Evolutionary conservation across 2,797 vertebrate species (phyloP).

Genomic region (Simalia tracyae): DNA sequence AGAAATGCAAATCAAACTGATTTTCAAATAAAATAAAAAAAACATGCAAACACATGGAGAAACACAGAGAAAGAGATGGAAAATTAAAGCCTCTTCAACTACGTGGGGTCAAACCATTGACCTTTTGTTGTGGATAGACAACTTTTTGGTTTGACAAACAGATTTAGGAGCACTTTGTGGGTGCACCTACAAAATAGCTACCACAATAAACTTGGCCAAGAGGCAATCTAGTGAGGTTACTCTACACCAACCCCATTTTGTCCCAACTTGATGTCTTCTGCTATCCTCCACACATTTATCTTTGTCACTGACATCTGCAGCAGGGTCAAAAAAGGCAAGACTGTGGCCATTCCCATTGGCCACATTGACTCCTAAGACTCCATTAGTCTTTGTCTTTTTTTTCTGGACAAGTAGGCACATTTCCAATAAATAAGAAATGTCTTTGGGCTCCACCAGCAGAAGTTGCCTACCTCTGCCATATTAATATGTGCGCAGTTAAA

Average conservation of each 20-base stretch:
- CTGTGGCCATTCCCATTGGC: background rate
- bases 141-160: background rate
- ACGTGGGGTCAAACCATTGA: background rate
- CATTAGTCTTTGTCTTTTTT: background rate
- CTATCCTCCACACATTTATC: background rate
- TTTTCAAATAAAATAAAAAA: background rate
- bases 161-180: background rate
- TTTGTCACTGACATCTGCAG: background rate
- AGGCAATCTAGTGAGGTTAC: background rate
- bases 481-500: background rate
- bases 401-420: background rate
- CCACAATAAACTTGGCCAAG: background rate
- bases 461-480: background rate
- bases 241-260: background rate
- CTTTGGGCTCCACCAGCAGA: background rate
- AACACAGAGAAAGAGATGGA: background rate
- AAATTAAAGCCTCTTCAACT: background rate
- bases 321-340: background rate
- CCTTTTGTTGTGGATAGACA: background rate
- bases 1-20: background rate
- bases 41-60: background rate
- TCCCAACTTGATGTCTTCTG: background rate
- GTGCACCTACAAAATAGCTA: background rate
- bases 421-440: background rate
- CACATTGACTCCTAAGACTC: background rate